Percentiles rank a stretch among this genome's conserved stretches.
Evolutionary conservation across 2,113 vertebrate genomes (phyloP).

Genomic region (Dasyurus viverrinus): DNA sequence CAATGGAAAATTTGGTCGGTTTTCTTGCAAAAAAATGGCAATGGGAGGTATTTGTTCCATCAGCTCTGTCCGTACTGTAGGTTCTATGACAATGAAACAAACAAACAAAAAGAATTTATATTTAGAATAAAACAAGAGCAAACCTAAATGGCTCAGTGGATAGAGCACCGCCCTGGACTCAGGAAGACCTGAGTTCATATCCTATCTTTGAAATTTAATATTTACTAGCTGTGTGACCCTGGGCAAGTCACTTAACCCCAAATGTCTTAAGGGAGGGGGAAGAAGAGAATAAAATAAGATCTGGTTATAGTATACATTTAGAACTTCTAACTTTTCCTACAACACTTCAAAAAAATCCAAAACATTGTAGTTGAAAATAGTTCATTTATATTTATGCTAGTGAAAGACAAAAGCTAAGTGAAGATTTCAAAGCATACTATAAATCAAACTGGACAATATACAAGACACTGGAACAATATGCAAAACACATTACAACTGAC

Average conservation of each 20-base stretch:
- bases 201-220: no score
- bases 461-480: slow-evolving; percentile 52
- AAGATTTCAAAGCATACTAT: slow-evolving; percentile 63
- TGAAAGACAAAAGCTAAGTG: slow-evolving; percentile 63
- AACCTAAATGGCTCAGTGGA: no score
- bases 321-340: slow-evolving; percentile 68
- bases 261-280: no score
- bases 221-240: no score
- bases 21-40: slow-evolving; percentile 92
- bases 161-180: no score
- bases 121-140: slow-evolving; percentile 43
- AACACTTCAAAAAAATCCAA: slow-evolving; percentile 72
- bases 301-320: neutral
- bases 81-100: slow-evolving; percentile 84
- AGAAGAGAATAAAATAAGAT: slow-evolving; percentile 42
- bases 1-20: slow-evolving; percentile 88
- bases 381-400: slow-evolving; percentile 71
- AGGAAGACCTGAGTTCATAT: no score
- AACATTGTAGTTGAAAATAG: slow-evolving; percentile 72
- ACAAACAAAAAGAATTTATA: neutral
- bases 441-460: slow-evolving; percentile 53
- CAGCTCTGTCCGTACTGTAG: slow-evolving; percentile 91
- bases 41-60: slow-evolving; percentile 94
- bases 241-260: no score
- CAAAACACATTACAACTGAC: slow-evolving; percentile 71